A percentile compares a stretch with the other conserved stretches of the same genome.
phyloP scores from a whole-genome alignment of 1,140 invertebrate species.

The Kradibia gibbosae region DNA sequence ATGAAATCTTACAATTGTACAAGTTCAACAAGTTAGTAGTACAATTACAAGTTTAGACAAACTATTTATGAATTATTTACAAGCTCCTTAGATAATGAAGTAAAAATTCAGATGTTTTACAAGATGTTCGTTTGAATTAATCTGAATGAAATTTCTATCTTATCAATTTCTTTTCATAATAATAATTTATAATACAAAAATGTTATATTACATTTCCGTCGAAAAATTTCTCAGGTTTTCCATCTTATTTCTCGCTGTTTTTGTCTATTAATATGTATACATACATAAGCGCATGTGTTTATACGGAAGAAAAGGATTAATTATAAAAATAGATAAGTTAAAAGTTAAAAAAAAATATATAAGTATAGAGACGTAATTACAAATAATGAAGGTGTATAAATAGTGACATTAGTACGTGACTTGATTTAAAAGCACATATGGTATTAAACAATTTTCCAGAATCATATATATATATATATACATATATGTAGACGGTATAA shows the following conservation, averaged over 20 bases:
- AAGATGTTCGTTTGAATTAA: not conserved
- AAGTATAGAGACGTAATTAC: slow-evolving; percentile 24
- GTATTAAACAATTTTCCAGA: slow-evolving; percentile 12
- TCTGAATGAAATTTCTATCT: not conserved
- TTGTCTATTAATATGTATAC: slow-evolving; percentile 30
- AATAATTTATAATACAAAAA: slow-evolving; percentile 20
- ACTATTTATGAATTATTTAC: slow-evolving; percentile 19
- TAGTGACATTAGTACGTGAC: slow-evolving; percentile 2
- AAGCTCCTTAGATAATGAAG: not conserved
- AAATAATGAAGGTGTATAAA: not conserved
- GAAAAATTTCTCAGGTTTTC: not conserved
- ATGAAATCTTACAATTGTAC: not conserved
- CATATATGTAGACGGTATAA: slow-evolving; percentile 13
- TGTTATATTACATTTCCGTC: not conserved
- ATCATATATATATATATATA: slow-evolving; percentile 5
- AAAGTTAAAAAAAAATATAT: slow-evolving; percentile 20
- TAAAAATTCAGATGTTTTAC: not conserved
- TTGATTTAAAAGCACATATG: slow-evolving; percentile 22
- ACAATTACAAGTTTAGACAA: not conserved
- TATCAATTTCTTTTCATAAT: not conserved
- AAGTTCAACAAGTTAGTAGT: too few species aligned
- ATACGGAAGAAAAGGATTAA: slow-evolving; percentile 39
- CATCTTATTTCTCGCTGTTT: not conserved
- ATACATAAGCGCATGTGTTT: slow-evolving; percentile 17
- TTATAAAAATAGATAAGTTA: slow-evolving; percentile 22